Evolutionary conservation across 2,113 vertebrate genomes (phyloP).

Genomic region (Sinocyclocheilus maitianheensis): DNA sequence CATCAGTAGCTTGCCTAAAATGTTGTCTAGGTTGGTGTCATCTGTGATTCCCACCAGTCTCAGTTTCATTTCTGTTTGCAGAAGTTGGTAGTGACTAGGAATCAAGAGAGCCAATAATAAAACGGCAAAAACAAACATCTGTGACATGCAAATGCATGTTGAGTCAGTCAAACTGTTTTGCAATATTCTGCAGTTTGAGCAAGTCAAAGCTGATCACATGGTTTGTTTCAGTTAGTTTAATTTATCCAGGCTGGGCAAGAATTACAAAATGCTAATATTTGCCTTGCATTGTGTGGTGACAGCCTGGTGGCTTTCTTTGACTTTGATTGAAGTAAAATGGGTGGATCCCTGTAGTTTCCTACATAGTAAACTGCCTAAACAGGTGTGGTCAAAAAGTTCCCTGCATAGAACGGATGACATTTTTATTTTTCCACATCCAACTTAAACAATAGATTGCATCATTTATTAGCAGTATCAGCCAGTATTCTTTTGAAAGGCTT

Average conservation of each 20-base stretch:
- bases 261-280: constrained; percentile 5
- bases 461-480: neutral
- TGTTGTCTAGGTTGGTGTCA: neutral
- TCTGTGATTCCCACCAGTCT: neutral
- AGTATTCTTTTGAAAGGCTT: neutral
- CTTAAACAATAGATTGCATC: neutral
- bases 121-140: neutral
- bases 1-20: neutral
- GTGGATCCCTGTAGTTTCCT: neutral
- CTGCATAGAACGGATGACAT: neutral
- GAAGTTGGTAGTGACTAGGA: neutral
- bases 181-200: neutral
- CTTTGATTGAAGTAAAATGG: neutral
- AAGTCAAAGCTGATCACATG: neutral
- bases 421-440: constrained; percentile 3
- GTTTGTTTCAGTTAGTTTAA: neutral
- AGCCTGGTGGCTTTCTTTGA: neutral
- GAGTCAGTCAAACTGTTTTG: neutral
- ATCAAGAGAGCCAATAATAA: neutral
- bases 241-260: neutral
- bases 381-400: neutral
- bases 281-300: neutral
- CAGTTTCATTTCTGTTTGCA: neutral
- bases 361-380: neutral
- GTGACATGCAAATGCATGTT: neutral